Conservation (phyloP, 2,888 invertebrate species). For the Sussaba pulchella region DNA sequence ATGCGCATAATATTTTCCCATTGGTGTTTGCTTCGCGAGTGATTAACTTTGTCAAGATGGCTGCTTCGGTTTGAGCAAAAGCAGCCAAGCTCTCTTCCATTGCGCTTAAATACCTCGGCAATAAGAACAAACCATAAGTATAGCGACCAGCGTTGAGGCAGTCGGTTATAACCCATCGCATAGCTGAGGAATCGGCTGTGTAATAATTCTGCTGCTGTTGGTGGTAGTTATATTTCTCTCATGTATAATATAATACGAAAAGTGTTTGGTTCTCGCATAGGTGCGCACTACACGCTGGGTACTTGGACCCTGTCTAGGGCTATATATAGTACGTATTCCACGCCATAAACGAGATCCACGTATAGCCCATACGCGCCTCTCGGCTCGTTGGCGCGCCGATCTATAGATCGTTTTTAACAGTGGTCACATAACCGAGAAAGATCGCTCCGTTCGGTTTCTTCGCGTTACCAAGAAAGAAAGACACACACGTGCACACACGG, state of each 20-base stretch:
- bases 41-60: conserved; percentile 63
- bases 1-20: conserved; percentile 54
- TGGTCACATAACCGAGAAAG: background rate
- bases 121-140: conserved; percentile 74
- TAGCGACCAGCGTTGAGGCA: conserved; percentile 67
- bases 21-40: conserved; percentile 67
- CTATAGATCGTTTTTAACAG: conserved; percentile 1
- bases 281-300: background rate
- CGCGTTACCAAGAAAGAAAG: conserved; percentile 51
- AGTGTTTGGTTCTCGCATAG: conserved; percentile 40
- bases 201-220: conserved; percentile 57
- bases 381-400: conserved; percentile 2
- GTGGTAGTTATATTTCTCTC: conserved; percentile 56
- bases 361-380: conserved; percentile 14
- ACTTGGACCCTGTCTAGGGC: no score
- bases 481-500: no score
- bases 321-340: conserved; percentile 1
- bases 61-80: conserved; percentile 53
- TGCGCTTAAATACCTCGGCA: conserved; percentile 76
- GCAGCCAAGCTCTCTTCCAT: conserved; percentile 71
- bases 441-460: conserved; percentile 43
- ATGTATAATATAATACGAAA: conserved; percentile 61
- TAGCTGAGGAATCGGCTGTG: conserved; percentile 53
- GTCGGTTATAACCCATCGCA: conserved; percentile 39
- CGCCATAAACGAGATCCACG: conserved; percentile 15